These are phyloP conservation scores for Morpho deidamia DNA, from an alignment of 2,888 invertebrate species.

Conservation along the genomic window DNA sequence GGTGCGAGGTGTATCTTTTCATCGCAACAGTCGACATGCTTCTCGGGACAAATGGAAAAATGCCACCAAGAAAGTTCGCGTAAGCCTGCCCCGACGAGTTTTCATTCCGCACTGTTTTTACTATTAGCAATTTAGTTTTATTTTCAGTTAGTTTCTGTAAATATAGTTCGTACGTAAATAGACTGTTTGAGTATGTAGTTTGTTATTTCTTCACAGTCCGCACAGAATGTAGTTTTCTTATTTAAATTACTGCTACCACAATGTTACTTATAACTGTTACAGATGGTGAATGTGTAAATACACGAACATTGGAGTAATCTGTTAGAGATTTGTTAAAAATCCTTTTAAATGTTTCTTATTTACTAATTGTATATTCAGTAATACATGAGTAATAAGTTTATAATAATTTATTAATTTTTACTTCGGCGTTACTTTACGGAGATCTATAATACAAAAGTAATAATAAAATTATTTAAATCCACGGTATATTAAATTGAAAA, in stretches of 20 bases:
- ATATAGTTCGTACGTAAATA: conserved; percentile 5
- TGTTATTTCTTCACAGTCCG: neutral
- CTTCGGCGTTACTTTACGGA: too few species aligned
- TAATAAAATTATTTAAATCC: too few species aligned
- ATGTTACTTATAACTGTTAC: neutral
- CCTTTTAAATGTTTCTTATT: neutral
- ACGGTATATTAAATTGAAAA: too few species aligned
- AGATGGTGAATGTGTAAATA: neutral
- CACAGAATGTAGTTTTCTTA: neutral
- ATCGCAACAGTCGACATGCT: conserved; percentile 76
- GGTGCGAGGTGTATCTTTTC: conserved; percentile 82
- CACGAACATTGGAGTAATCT: neutral
- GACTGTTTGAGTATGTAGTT: neutral
- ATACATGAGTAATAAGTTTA: neutral
- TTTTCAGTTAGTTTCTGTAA: conserved; percentile 12
- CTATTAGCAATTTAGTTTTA: conserved; percentile 12
- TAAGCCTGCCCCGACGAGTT: conserved; percentile 66
- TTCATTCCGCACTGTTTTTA: conserved; percentile 14
- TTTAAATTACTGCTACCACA: neutral
- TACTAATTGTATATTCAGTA: neutral
- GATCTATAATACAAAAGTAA: too few species aligned
- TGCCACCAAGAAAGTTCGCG: conserved; percentile 87
- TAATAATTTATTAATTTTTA: too few species aligned
- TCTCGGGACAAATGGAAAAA: conserved; percentile 81
- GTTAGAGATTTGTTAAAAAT: neutral